Base-by-base conservation (phyloP, 2,888 invertebrate genomes). In the Polymixis flavicincta region DNA sequence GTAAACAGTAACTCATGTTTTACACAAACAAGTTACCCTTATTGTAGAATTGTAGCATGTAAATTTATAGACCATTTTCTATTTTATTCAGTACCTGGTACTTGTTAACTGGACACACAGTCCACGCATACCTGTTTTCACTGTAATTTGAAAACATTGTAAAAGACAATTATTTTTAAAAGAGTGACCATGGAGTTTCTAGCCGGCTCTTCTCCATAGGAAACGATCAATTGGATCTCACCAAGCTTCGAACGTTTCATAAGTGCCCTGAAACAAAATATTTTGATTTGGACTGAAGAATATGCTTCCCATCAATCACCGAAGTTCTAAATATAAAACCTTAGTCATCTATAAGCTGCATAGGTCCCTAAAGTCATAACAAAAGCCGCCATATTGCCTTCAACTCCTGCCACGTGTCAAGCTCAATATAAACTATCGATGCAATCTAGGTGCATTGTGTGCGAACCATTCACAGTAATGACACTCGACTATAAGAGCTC, bases 391-490 rank as follows among this genome's bases (percentile, higher is more conserved):
- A 82, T 85, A 83, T 77, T 78, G 78, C 71, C 65, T 74, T 71
- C 61, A 70, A 67, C 63, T 81, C 72, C 68, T 48, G 64, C 63
- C 73, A 75, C 85, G 73, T 79, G 79, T 79, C 85, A 74, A 60
- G 42, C 22, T 65, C 80, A 78, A 64, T 70, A 82, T 85, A 83
- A 83, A 83, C 80, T 83, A 85, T 79, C 73, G 85, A 65, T 28
- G 73, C 83, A 84, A 83, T 84, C 84, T 83, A 50, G 70, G 63
- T 76, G 85, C 73, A 85, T 85, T 83, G 83, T 79, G 83, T 74
- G 84, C 83, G 64, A 61, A 83, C 68, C 80, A 79, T 85, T 84
- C 85, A 74, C 54, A 19, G 67, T 74, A 83, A 85, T 82, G 84
- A 85, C 83, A 75, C 85, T 84, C 68, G 60, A 82, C 48, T 59